A percentile compares a stretch with the other conserved stretches of the same genome.
These are phyloP conservation scores for Cheilinus undulatus DNA, from an alignment of 2,113 vertebrate genomes.

Conservation along the genomic window DNA sequence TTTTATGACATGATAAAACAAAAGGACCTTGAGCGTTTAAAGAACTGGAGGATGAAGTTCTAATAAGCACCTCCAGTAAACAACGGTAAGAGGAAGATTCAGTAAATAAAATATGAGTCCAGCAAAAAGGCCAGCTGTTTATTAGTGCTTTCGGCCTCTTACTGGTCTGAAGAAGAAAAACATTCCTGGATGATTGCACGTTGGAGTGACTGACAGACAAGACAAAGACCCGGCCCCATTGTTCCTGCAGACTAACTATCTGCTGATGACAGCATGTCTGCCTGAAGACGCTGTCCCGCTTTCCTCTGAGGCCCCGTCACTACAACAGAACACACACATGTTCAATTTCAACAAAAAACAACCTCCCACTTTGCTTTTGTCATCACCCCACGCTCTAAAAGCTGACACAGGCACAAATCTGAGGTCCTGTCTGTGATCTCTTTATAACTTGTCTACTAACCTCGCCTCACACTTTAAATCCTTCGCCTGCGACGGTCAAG, in stretches of 20 bases:
- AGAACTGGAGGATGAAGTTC: too few relatives aligned
- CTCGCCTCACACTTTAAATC: slow-evolving; percentile 28
- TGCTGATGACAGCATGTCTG: slow-evolving; percentile 81
- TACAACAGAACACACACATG: slow-evolving; percentile 11
- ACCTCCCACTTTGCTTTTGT: slow-evolving; percentile 8
- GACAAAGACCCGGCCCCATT: slow-evolving; percentile 69
- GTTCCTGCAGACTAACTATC: slow-evolving; percentile 69
- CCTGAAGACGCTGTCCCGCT: slow-evolving; percentile 32
- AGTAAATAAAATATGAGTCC: slow-evolving; percentile 21
- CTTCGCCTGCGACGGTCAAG: slow-evolving; percentile 6
- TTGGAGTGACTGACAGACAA: slow-evolving; percentile 66
- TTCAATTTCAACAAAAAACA: slow-evolving; percentile 35
- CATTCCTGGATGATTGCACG: slow-evolving; percentile 76
- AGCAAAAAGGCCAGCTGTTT: slow-evolving; percentile 26
- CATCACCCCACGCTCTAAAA: slow-evolving; percentile 43
- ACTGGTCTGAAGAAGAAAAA: slow-evolving; percentile 63
- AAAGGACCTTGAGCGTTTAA: too few relatives aligned
- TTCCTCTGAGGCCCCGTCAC: slow-evolving; percentile 26
- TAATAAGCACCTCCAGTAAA: too few relatives aligned
- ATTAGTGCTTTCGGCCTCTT: slow-evolving; percentile 12
- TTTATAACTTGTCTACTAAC: slow-evolving; percentile 40
- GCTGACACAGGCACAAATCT: slow-evolving; percentile 18
- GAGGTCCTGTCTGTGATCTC: slow-evolving; percentile 37
- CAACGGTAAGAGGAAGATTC: neutral
- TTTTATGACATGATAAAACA: too few relatives aligned